Percentiles rank a stretch among this genome's conserved stretches.
These are phyloP conservation scores for Polydrusus pterygomalis DNA, from an alignment of 2,888 invertebrate species.

Conservation along the genomic window DNA sequence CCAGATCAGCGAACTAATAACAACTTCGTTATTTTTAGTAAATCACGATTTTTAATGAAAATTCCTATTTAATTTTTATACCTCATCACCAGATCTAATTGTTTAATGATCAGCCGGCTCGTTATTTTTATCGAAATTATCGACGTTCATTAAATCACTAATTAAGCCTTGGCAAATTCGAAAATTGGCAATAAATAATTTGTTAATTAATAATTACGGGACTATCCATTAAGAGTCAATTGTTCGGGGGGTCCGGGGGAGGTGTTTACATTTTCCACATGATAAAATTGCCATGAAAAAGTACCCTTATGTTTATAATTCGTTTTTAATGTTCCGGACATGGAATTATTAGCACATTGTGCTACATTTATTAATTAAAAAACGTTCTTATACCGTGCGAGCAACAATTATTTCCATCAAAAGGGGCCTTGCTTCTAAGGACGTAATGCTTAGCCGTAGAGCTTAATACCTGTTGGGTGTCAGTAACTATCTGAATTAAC, in stretches of 20 bases:
- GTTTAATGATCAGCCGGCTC: conserved; percentile 3
- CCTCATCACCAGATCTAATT: conserved; percentile 22
- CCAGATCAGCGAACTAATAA: background rate
- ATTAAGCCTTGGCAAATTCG: conserved; percentile 24
- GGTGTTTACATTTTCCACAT: background rate
- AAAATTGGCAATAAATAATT: conserved; percentile 24
- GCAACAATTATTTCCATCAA: too few species aligned
- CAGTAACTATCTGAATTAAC: too few species aligned
- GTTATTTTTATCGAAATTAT: conserved; percentile 22
- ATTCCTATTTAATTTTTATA: conserved; percentile 3
- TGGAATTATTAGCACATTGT: too few species aligned
- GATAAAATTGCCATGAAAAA: background rate
- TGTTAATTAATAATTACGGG: conserved; percentile 24
- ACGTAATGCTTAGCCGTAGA: too few species aligned
- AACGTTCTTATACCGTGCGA: too few species aligned
- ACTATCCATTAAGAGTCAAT: conserved; percentile 9
- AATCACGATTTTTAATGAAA: conserved; percentile 26
- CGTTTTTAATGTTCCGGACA: too few species aligned
- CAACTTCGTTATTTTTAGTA: background rate
- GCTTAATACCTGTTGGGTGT: too few species aligned
- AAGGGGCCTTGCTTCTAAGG: too few species aligned
- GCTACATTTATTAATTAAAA: too few species aligned
- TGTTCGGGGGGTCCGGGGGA: background rate
- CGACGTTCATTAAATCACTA: conserved; percentile 21
- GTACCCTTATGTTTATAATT: background rate